Percentiles rank a stretch among this genome's conserved stretches.
Conservation (phyloP, 2,113 vertebrate species). For the Malurus melanocephalus region DNA sequence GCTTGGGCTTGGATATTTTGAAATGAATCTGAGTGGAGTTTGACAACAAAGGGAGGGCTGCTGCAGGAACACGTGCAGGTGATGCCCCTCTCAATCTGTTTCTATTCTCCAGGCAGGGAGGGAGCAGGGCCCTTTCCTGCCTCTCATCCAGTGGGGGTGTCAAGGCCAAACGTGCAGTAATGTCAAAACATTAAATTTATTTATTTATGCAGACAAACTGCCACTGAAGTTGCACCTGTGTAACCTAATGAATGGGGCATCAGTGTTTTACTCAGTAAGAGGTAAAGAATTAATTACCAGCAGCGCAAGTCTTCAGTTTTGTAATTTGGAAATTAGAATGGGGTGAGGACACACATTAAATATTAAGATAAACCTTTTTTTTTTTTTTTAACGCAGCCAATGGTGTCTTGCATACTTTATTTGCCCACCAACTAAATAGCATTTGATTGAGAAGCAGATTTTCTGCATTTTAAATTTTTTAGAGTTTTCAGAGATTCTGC, state of each 20-base stretch:
- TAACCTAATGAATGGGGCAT: neutral
- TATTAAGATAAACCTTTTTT: neutral
- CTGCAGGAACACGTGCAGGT: constrained; percentile 23
- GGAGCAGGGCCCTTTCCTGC: neutral
- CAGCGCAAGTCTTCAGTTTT: neutral
- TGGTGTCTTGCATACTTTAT: neutral
- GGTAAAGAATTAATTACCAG: neutral
- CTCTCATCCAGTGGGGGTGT: neutral
- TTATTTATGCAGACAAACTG: neutral
- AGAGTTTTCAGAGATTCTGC: neutral
- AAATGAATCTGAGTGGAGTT: constrained; percentile 34
- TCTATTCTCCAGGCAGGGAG: neutral
- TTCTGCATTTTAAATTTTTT: neutral
- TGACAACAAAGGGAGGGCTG: constrained; percentile 56
- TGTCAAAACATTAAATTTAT: neutral
- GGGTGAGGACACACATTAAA: neutral
- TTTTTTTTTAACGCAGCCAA: neutral
- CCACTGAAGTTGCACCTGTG: neutral
- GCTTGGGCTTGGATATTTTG: constrained; percentile 50
- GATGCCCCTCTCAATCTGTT: constrained; percentile 35
- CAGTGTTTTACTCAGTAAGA: neutral
- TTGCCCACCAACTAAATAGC: neutral
- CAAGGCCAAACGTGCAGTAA: neutral
- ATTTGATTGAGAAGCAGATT: neutral
- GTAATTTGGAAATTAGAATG: neutral